These are phyloP conservation scores for Pseudolycoriella hygida DNA, from an alignment of 2,888 invertebrate genomes.

Conservation along the genomic window DNA sequence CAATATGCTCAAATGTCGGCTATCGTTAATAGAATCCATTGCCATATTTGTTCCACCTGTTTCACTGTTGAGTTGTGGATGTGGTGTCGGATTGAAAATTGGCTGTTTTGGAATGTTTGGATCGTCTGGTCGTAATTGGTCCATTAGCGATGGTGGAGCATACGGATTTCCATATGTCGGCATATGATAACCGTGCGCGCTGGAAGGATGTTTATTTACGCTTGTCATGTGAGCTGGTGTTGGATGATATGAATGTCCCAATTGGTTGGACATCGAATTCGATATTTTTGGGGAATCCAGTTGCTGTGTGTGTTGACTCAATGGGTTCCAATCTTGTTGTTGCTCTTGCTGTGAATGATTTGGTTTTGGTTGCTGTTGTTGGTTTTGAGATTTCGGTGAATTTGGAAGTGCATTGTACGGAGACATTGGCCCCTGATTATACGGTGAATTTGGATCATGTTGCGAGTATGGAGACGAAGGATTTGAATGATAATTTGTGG, in stretches of 20 bases:
- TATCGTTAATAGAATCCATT: neutral
- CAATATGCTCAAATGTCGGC: too few relatives aligned
- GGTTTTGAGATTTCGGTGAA: slow-evolving; percentile 3
- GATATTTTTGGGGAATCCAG: neutral
- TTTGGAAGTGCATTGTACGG: slow-evolving; percentile 3
- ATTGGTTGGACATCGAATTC: neutral
- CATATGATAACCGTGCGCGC: neutral
- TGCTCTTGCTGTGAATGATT: slow-evolving; percentile 18
- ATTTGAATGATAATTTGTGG: slow-evolving; percentile 24
- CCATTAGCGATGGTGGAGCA: neutral
- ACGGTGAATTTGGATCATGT: slow-evolving; percentile 22
- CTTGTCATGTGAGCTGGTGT: slow-evolving; percentile 1
- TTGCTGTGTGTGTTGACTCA: neutral
- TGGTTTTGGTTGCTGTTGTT: slow-evolving; percentile 10
- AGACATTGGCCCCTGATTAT: slow-evolving; percentile 16
- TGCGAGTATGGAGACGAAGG: slow-evolving; percentile 26
- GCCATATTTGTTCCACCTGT: neutral
- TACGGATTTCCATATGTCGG: neutral
- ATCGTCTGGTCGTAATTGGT: slow-evolving; percentile 2
- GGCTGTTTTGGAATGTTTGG: neutral
- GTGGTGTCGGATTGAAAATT: neutral
- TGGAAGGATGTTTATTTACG: neutral
- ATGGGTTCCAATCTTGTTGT: slow-evolving; percentile 4
- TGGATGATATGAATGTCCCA: neutral
- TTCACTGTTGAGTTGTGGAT: neutral